phyloP scores from a whole-genome alignment of 2,888 invertebrate genomes.

The Erynnis tages region DNA sequence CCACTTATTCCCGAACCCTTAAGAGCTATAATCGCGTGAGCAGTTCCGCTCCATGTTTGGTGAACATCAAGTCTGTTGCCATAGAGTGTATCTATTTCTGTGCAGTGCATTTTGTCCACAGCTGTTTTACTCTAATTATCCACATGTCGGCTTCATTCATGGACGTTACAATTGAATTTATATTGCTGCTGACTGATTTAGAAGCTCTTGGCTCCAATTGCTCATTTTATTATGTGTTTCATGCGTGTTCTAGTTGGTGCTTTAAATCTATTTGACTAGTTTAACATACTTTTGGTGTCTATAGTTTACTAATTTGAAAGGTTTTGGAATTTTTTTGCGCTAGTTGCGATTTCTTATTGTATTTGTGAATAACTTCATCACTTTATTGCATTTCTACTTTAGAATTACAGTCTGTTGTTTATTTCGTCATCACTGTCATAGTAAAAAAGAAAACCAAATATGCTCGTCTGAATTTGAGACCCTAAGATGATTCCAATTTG shows the following conservation, averaged over 20 bases:
- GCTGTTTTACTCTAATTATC: slow-evolving; percentile 42
- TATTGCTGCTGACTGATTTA: slow-evolving; percentile 29
- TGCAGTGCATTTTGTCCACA: slow-evolving; percentile 41
- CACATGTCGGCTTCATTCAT: slow-evolving; percentile 39
- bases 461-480: too few relatives aligned
- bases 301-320: too few relatives aligned
- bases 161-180: slow-evolving; percentile 29
- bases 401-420: too few relatives aligned
- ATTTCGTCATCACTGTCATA: too few relatives aligned
- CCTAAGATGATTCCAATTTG: too few relatives aligned
- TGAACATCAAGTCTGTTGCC: slow-evolving; percentile 16
- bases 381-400: too few relatives aligned
- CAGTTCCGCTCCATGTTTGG: not conserved
- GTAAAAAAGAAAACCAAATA: too few relatives aligned
- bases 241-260: not conserved
- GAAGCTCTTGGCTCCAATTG: slow-evolving; percentile 6
- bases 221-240: slow-evolving; percentile 3
- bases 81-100: slow-evolving; percentile 39
- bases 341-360: too few relatives aligned
- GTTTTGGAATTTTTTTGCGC: too few relatives aligned
- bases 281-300: too few relatives aligned
- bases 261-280: too few relatives aligned
- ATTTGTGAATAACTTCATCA: too few relatives aligned
- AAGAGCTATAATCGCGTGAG: not conserved
- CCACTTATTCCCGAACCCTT: not conserved